Conservation (phyloP, 1,140 invertebrate genomes). For the Aphis craccivora region DNA sequence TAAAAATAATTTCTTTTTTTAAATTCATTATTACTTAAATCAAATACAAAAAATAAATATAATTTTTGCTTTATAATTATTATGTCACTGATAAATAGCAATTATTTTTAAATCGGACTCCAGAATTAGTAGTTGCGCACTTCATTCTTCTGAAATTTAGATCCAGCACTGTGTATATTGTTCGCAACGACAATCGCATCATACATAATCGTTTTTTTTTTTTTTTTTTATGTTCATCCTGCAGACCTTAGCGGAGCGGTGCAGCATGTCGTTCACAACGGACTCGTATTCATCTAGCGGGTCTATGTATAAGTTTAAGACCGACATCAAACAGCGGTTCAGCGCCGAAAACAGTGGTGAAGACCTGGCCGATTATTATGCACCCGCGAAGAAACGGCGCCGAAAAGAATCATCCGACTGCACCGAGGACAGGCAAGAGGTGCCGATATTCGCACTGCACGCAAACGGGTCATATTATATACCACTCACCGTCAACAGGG, state of each 20-base stretch:
- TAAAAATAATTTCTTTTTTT: too few species aligned
- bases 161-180: too few species aligned
- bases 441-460: slow-evolving; percentile 84
- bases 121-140: too few species aligned
- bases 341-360: slow-evolving; percentile 60
- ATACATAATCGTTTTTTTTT: background rate
- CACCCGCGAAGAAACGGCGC: slow-evolving; percentile 24
- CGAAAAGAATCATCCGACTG: slow-evolving; percentile 10
- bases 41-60: too few species aligned
- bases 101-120: too few species aligned
- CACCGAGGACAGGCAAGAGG: slow-evolving; percentile 59
- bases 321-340: slow-evolving; percentile 90
- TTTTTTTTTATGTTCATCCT: background rate
- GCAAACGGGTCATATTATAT: slow-evolving; percentile 89
- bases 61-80: too few species aligned
- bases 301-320: slow-evolving; percentile 87
- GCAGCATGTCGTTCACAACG: slow-evolving; percentile 65
- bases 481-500: slow-evolving; percentile 85
- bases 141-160: too few species aligned
- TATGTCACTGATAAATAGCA: too few species aligned
- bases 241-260: background rate
- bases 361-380: slow-evolving; percentile 27
- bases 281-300: slow-evolving; percentile 67
- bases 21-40: too few species aligned
- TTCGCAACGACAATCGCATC: background rate